Conservation (phyloP, 2,797 vertebrate species). For the Dendrocincla fuliginosa region DNA sequence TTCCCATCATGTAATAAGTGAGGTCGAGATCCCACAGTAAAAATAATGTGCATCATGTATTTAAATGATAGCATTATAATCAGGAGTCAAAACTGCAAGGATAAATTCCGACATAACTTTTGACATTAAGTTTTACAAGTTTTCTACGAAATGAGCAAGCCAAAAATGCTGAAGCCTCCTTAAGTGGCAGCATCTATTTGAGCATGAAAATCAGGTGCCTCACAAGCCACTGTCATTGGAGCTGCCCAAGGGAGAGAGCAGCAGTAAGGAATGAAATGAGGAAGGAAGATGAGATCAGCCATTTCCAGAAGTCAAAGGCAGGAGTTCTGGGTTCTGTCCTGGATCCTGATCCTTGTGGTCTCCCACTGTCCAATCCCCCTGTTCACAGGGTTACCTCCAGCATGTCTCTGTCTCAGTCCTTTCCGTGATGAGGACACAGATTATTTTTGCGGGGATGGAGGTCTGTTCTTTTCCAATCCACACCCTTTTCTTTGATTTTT, state of each 20-base stretch:
- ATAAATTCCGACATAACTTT: neutral
- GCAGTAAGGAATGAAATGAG: neutral
- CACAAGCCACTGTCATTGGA: neutral
- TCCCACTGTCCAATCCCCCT: neutral
- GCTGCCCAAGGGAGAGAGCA: neutral
- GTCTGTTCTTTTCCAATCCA: neutral
- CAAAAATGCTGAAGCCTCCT: neutral
- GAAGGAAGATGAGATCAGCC: neutral
- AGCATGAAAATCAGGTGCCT: neutral
- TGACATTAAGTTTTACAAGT: neutral
- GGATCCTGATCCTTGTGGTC: neutral
- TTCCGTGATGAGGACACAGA: neutral
- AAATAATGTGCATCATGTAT: neutral
- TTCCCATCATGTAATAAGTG: neutral
- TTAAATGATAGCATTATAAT: neutral
- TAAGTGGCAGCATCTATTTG: neutral
- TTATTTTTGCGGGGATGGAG: neutral
- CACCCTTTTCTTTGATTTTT: neutral
- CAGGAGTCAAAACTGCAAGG: neutral
- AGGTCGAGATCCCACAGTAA: neutral
- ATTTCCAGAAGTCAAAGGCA: neutral
- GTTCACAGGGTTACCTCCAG: neutral
- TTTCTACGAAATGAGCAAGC: neutral
- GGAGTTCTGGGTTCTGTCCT: neutral
- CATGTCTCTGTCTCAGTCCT: neutral